Evolutionary conservation across 2,888 invertebrate species (phyloP).

Genomic region (Campoplex nolae): DNA sequence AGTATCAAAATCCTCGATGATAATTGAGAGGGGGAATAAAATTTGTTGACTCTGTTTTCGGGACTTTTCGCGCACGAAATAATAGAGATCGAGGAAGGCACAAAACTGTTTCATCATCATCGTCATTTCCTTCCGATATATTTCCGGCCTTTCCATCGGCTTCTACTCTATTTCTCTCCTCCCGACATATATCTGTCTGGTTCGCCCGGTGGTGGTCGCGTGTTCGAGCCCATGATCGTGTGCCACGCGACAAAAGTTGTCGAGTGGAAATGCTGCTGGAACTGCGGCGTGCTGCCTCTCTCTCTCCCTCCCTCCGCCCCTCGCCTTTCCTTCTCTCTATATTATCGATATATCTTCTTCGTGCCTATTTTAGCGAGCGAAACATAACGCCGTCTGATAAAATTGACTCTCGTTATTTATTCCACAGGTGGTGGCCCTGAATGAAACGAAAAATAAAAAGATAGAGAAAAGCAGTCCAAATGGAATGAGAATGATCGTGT

Average conservation of each 20-base stretch:
- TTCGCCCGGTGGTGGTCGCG: constrained; percentile 20
- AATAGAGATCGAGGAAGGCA: too few species aligned
- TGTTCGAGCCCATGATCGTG: neutral
- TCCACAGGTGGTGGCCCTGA: constrained; percentile 76
- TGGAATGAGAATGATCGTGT: constrained; percentile 29
- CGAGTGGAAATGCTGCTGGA: constrained; percentile 21
- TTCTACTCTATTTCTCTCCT: neutral
- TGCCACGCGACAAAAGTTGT: constrained; percentile 11
- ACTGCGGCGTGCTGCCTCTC: neutral
- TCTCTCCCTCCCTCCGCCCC: neutral
- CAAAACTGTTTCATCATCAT: too few species aligned
- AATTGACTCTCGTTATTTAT: constrained; percentile 75
- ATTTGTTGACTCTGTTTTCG: too few species aligned
- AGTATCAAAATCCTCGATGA: too few species aligned
- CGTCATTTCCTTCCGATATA: neutral
- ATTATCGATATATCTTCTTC: constrained; percentile 57
- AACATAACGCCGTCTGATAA: constrained; percentile 60
- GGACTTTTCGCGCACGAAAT: too few species aligned
- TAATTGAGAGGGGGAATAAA: too few species aligned
- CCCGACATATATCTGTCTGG: neutral
- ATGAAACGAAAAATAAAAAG: constrained; percentile 15
- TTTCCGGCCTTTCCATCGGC: neutral
- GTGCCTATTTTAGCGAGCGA: constrained; percentile 62
- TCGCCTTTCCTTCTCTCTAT: constrained; percentile 8
- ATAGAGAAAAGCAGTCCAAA: constrained; percentile 20